Conservation (phyloP, 1,140 invertebrate species). For the Megathymus violae region DNA sequence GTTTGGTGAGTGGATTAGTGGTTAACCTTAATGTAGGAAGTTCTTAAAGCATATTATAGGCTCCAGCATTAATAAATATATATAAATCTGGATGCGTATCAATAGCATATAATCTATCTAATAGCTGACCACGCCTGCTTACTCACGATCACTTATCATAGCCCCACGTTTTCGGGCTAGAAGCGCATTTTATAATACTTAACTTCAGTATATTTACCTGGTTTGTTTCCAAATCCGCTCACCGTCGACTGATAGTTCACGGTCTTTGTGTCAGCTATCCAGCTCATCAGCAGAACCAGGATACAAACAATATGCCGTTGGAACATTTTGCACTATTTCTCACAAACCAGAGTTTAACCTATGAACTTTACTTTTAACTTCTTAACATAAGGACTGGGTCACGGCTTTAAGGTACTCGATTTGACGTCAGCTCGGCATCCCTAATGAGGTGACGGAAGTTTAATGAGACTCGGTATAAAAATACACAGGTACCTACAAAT, state of each 20-base stretch:
- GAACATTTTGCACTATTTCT: conserved; percentile 50
- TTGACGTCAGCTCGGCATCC: conserved; percentile 22
- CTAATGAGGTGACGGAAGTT: conserved; percentile 36
- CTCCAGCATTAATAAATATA: too few relatives aligned
- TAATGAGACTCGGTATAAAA: conserved; percentile 33
- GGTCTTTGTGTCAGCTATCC: conserved; percentile 64
- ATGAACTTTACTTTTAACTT: not conserved
- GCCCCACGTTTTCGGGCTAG: too few relatives aligned
- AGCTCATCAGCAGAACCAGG: conserved; percentile 58
- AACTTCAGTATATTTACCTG: conserved; percentile 56
- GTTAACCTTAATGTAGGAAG: too few relatives aligned
- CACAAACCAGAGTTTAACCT: conserved; percentile 7
- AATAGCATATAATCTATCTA: too few relatives aligned
- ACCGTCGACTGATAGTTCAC: conserved; percentile 60
- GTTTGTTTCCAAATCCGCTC: conserved; percentile 51
- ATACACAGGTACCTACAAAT: not conserved
- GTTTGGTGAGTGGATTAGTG: too few relatives aligned
- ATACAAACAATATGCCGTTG: conserved; percentile 51
- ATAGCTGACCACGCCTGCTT: too few relatives aligned
- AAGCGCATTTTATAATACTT: conserved; percentile 9
- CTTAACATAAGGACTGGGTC: conserved; percentile 26
- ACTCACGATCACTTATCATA: too few relatives aligned
- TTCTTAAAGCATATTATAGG: too few relatives aligned
- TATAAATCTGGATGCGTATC: too few relatives aligned
- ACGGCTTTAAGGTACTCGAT: conserved; percentile 26